These are phyloP conservation scores for Meda fulgida DNA, from an alignment of 2,797 vertebrate species.

Conservation along the genomic window DNA sequence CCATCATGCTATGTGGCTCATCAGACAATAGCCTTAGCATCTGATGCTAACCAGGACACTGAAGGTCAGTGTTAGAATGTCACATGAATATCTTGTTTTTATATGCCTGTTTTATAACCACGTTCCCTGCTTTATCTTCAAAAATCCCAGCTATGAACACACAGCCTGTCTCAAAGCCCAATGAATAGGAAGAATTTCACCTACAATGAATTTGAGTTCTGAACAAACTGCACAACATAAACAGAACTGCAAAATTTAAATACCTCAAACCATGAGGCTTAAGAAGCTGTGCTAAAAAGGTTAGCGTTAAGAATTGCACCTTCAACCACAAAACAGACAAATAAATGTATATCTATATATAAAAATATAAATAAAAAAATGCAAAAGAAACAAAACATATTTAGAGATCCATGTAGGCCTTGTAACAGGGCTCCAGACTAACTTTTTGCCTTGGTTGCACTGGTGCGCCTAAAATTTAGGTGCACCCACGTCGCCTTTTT, in stretches of 20 bases:
- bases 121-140: neutral
- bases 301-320: too few species aligned
- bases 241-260: neutral
- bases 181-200: neutral
- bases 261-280: neutral
- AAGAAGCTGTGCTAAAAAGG: slow-evolving; percentile 7
- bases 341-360: neutral
- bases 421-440: too few species aligned
- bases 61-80: neutral
- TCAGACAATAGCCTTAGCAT: neutral
- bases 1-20: neutral
- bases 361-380: neutral
- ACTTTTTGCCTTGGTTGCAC: too few species aligned
- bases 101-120: neutral
- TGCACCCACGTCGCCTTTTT: too few species aligned
- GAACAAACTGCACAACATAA: neutral
- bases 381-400: neutral
- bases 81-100: neutral
- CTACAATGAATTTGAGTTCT: neutral
- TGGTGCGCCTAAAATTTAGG: too few species aligned
- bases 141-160: neutral
- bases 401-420: neutral
- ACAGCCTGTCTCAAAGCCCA: neutral
- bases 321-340: too few species aligned
- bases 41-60: slow-evolving; percentile 1